Percentiles rank a stretch among this genome's conserved stretches.
Evolutionary conservation across 2,888 invertebrate genomes (phyloP).

Genomic region (Adela reaumurella): DNA sequence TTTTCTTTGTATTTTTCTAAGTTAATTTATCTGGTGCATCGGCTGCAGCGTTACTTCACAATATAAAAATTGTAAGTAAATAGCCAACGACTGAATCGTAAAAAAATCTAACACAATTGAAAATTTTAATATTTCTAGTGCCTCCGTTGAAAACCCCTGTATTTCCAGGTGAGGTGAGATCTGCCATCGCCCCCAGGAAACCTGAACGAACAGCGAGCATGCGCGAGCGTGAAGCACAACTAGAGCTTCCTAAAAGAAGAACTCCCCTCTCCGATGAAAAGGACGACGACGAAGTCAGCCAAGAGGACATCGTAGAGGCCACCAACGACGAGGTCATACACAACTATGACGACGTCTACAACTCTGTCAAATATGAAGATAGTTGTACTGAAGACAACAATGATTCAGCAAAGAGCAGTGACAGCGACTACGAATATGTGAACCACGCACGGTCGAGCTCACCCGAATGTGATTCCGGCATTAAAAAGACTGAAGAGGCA

Average conservation of each 20-base stretch:
- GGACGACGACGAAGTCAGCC: slow-evolving; percentile 45
- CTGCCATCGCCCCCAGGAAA: slow-evolving; percentile 76
- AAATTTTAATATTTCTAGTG: too few species aligned
- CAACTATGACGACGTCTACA: slow-evolving; percentile 50
- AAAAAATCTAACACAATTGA: too few species aligned
- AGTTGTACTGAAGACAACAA: slow-evolving; percentile 13
- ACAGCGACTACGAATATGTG: slow-evolving; percentile 64
- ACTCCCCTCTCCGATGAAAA: slow-evolving; percentile 50
- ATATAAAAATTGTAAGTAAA: too few species aligned
- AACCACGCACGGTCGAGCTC: slow-evolving; percentile 64
- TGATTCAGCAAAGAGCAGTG: slow-evolving; percentile 50
- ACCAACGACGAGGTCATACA: slow-evolving; percentile 45
- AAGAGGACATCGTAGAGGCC: slow-evolving; percentile 38
- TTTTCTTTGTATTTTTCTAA: too few species aligned
- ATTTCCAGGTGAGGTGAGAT: slow-evolving; percentile 74
- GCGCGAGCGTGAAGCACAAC: slow-evolving; percentile 70
- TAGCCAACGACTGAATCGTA: too few species aligned
- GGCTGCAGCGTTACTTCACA: too few species aligned
- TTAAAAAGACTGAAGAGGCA: slow-evolving; percentile 34
- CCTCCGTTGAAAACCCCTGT: too few species aligned
- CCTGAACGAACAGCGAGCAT: slow-evolving; percentile 85
- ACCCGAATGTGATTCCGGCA: slow-evolving; percentile 63
- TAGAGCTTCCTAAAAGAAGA: slow-evolving; percentile 55
- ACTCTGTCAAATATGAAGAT: slow-evolving; percentile 41
- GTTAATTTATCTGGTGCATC: too few species aligned